Base-by-base conservation (phyloP, 2,113 vertebrate genomes). In the Harpagus bidentatus region DNA sequence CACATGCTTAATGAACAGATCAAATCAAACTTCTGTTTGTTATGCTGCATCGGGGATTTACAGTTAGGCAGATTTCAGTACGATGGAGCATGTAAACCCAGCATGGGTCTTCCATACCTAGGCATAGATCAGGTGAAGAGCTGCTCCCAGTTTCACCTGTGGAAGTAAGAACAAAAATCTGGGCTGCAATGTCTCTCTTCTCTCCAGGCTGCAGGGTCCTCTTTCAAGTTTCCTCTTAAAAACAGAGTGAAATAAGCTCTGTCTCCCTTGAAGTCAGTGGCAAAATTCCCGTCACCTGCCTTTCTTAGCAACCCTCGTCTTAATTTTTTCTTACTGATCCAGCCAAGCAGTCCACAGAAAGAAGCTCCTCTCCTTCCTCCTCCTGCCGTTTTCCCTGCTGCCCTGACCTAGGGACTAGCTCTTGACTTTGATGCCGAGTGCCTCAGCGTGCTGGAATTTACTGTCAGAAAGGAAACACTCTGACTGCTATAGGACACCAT, bases 391-490 rank as follows among this genome's bases (percentile, higher is more conserved):
- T 69, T 61, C 43, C 53, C 31, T 90, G 69, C 79, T 82, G 74
- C 74, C 52, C 78, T 96, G 93, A 94, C 93, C 87, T 94, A 91
- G 56, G 73, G 48, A 76, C 31, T 62, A 43, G 53, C 84, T 89
- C 90, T 73, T 93, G 84, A 90, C 93, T 96, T 92, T 94, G 67
- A 78, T 97, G 84, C 71, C 0, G 40, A 95, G 91, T 71, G 70
- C 77, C 83, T 85, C 92, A 56, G 79, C 71, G 81, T 0, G 0
- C 85, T 94, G 96, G 97, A 96, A 97, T 96, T 92, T 65, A 93
- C 95, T 94, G 94, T 93, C 67, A 96, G 96, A 97, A 97, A 97
- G 93, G 81, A 96, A 97, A 97, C 92, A 95, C 96, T 72, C 76
- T 11, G 88, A 50, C 63, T 95, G 95, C 96, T 91, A 97, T 32